Percentiles rank a stretch among this genome's conserved stretches.
These are phyloP conservation scores for Terebella lapidaria DNA, from an alignment of 2,888 invertebrate species.

Conservation along the genomic window DNA sequence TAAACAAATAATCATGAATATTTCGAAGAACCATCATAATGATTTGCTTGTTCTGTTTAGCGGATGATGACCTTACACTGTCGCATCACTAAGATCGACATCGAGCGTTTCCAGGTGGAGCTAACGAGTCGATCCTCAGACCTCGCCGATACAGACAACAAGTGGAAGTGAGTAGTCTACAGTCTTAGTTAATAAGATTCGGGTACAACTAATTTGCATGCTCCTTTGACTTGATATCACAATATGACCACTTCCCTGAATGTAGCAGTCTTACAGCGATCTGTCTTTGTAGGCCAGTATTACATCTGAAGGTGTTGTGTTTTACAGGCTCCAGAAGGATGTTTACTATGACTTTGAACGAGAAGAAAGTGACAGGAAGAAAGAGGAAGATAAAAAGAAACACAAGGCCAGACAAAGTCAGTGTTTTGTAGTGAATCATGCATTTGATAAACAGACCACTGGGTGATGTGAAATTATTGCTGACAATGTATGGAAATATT, in stretches of 20 bases:
- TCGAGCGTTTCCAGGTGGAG: constrained; percentile 77
- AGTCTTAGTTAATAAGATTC: too few relatives aligned
- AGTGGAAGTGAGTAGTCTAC: constrained; percentile 66
- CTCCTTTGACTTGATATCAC: too few relatives aligned
- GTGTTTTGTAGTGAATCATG: constrained; percentile 12
- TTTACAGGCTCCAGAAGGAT: constrained; percentile 82
- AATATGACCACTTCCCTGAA: too few relatives aligned
- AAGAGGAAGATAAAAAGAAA: constrained; percentile 71
- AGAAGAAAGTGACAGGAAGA: constrained; percentile 68
- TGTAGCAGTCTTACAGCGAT: too few relatives aligned
- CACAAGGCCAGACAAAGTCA: constrained; percentile 60
- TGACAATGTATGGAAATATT: too few relatives aligned
- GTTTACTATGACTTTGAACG: constrained; percentile 75
- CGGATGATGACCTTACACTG: constrained; percentile 59
- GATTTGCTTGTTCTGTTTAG: constrained; percentile 22
- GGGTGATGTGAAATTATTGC: too few relatives aligned
- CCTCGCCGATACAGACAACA: constrained; percentile 80
- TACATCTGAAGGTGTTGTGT: too few relatives aligned
- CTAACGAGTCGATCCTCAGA: constrained; percentile 91
- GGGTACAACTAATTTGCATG: too few relatives aligned
- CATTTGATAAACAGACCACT: too few relatives aligned
- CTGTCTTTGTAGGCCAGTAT: too few relatives aligned
- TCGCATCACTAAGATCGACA: constrained; percentile 90
- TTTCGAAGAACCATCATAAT: too few relatives aligned
- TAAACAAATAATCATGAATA: not conserved